phyloP scores from a whole-genome alignment of 53 echinoderm and acorn worm genomes.

The Holothuria scabra region DNA sequence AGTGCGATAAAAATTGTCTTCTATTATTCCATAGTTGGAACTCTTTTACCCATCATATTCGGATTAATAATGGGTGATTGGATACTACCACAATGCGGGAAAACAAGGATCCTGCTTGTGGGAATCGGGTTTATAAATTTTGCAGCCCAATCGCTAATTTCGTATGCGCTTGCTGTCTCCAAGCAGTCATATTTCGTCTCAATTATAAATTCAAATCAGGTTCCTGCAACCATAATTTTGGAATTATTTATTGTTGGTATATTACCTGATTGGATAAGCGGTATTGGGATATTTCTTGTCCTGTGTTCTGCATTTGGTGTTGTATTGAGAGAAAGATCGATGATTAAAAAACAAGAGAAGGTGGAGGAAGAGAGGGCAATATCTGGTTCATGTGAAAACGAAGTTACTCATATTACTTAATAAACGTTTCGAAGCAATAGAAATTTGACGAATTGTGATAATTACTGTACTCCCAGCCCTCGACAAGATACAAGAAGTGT shows the following conservation, averaged over 20 bases:
- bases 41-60: not conserved
- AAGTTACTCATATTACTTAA: too few relatives aligned
- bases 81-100: slow-evolving; percentile 13
- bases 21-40: slow-evolving; percentile 16
- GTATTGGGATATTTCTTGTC: slow-evolving; percentile 2
- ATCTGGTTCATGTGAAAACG: too few relatives aligned
- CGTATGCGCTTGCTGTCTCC: slow-evolving; percentile 3
- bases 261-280: not conserved
- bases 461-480: too few relatives aligned
- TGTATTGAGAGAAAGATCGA: not conserved
- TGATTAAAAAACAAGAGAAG: not conserved
- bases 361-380: not conserved
- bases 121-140: slow-evolving; percentile 33
- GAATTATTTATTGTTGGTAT: slow-evolving; percentile 3
- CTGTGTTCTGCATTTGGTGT: slow-evolving; percentile 26
- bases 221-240: slow-evolving; percentile 23
- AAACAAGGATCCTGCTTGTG: not conserved
- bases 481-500: too few relatives aligned
- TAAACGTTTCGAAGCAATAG: too few relatives aligned
- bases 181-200: slow-evolving; percentile 37
- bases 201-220: slow-evolving; percentile 32
- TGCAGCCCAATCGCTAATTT: slow-evolving; percentile 10
- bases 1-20: slow-evolving; percentile 27
- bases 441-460: too few relatives aligned
- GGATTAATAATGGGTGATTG: not conserved